A percentile compares a stretch with the other conserved stretches of the same genome.
Conservation (phyloP, 1,140 invertebrate genomes). For the Bombus consobrinus region DNA sequence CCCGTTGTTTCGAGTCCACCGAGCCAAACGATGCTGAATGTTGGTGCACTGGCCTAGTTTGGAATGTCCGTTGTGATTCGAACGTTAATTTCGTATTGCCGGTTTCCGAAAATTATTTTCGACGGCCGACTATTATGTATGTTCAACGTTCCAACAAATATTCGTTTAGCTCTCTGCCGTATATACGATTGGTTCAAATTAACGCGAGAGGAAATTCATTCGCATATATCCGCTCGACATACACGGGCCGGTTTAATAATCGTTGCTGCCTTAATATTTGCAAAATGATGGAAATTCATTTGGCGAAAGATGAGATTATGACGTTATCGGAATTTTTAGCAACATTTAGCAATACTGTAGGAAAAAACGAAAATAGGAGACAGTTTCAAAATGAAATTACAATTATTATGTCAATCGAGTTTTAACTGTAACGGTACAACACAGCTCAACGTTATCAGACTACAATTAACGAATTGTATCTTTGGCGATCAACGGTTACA, state of each 20-base stretch:
- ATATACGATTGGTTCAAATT: not conserved
- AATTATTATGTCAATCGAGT: fast-evolving
- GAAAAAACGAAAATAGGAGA: not conserved
- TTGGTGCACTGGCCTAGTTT: not conserved
- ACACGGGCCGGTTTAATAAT: not conserved
- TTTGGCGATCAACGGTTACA: too few species aligned
- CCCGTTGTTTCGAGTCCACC: not conserved
- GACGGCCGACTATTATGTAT: too few species aligned
- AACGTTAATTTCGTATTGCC: not conserved
- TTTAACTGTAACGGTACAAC: too few species aligned
- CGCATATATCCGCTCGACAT: not conserved
- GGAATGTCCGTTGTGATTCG: not conserved
- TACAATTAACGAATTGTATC: too few species aligned
- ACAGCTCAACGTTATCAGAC: too few species aligned
- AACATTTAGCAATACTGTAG: too few species aligned
- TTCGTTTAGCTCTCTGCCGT: not conserved
- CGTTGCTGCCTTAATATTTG: too few species aligned
- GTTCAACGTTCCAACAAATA: not conserved
- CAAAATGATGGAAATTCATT: not conserved
- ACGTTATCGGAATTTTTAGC: not conserved
- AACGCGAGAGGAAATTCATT: not conserved
- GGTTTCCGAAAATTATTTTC: not conserved
- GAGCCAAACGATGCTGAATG: not conserved
- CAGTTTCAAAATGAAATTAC: too few species aligned
- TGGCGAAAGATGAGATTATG: not conserved